These are phyloP conservation scores for Diglossa cyanea DNA, from an alignment of 2,797 vertebrate genomes.

Conservation along the genomic window DNA sequence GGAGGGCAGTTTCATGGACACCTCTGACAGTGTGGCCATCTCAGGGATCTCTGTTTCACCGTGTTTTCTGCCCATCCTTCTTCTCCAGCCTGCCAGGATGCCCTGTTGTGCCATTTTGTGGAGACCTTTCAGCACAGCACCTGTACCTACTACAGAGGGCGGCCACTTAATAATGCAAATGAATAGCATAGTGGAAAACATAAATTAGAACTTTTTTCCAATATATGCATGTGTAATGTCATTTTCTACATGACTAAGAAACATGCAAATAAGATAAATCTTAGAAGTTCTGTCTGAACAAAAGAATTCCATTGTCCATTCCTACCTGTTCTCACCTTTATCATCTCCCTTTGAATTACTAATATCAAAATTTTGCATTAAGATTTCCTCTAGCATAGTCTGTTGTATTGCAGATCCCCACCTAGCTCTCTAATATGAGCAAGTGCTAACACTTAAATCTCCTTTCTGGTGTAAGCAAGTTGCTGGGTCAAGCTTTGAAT, in stretches of 20 bases:
- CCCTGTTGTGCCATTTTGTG: accelerated
- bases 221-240: accelerated
- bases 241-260: neutral
- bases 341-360: neutral
- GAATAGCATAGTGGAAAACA: neutral
- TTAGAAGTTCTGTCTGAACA: neutral
- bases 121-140: neutral
- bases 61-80: neutral
- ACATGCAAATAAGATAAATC: neutral
- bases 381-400: neutral
- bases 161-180: neutral
- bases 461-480: neutral
- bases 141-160: neutral
- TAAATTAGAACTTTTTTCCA: neutral
- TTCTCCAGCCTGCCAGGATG: neutral
- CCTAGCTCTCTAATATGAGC: neutral
- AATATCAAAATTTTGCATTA: neutral
- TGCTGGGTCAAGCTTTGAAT: neutral
- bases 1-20: neutral
- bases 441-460: neutral
- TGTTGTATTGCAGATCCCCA: neutral
- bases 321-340: neutral
- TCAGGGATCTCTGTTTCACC: neutral
- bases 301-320: neutral
- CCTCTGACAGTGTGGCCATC: neutral